Percentiles rank a stretch among this genome's conserved stretches.
These are phyloP conservation scores for Campylorhamphus procurvoides DNA, from an alignment of 2,113 vertebrate genomes.

Conservation along the genomic window DNA sequence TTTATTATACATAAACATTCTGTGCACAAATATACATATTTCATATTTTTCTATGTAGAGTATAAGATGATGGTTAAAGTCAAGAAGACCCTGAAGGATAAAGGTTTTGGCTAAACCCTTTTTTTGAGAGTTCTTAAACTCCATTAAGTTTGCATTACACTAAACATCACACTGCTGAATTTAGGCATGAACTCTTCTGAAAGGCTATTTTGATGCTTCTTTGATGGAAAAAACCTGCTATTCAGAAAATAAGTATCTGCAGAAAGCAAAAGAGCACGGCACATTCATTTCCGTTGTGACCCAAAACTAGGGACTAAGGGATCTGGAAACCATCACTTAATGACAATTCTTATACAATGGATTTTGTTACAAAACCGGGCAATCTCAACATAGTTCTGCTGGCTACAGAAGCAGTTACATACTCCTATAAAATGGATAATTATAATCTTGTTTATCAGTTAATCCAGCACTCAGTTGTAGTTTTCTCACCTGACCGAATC, in stretches of 20 bases:
- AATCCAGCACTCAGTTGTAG: background rate
- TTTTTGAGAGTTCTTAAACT: background rate
- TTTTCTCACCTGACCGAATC: background rate
- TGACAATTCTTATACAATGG: background rate
- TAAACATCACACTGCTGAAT: background rate
- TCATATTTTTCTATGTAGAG: background rate
- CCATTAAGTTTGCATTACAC: background rate
- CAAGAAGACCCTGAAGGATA: background rate
- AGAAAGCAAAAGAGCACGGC: background rate
- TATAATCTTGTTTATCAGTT: background rate
- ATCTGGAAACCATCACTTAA: background rate
- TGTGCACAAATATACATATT: slow-evolving; percentile 7
- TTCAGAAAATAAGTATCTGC: background rate
- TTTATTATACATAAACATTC: background rate
- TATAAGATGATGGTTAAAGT: background rate
- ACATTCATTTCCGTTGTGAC: background rate
- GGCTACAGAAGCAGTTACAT: background rate
- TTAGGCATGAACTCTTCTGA: background rate
- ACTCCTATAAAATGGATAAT: background rate
- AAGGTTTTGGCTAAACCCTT: background rate
- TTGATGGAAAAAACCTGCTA: background rate
- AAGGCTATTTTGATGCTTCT: background rate
- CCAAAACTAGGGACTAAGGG: background rate
- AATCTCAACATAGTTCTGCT: background rate
- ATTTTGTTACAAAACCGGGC: background rate